Evolutionary conservation across 1,140 invertebrate species (phyloP).

Genomic region (Ditylenchus dipsaci): DNA sequence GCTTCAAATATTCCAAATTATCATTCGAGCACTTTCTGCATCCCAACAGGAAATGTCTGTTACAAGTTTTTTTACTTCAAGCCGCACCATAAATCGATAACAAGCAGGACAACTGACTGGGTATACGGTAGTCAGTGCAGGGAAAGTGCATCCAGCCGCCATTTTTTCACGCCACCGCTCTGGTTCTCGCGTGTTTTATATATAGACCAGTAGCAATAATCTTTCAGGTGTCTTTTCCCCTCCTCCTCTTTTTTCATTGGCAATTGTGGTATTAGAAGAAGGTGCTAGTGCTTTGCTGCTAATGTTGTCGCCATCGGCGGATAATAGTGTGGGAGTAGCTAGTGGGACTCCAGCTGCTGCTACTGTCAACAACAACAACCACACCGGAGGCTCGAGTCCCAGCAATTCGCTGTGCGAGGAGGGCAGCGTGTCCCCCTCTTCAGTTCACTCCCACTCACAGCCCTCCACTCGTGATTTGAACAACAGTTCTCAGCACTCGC

Average conservation of each 20-base stretch:
- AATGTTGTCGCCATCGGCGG: constrained; percentile 1
- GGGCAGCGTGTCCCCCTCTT: constrained; percentile 11
- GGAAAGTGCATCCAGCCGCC: not conserved
- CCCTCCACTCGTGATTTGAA: constrained; percentile 2
- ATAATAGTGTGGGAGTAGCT: not conserved
- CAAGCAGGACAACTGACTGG: not conserved
- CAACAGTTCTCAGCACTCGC: constrained; percentile 3
- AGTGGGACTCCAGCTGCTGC: too few species aligned
- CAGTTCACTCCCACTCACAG: constrained; percentile 1
- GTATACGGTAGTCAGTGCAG: not conserved
- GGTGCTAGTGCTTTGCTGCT: not conserved
- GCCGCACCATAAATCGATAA: not conserved
- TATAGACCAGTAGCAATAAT: not conserved
- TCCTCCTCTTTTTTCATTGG: not conserved
- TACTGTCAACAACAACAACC: not conserved
- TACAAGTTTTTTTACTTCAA: not conserved
- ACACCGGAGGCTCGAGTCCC: not conserved
- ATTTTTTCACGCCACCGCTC: not conserved
- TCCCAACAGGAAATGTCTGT: not conserved
- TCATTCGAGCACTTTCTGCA: not conserved
- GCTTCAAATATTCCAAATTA: too few species aligned
- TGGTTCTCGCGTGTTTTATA: not conserved
- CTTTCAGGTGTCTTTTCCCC: constrained; percentile 2
- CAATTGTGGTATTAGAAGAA: not conserved
- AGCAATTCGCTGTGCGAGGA: constrained; percentile 9